Evolutionary conservation across 2,113 vertebrate genomes (phyloP).

Genomic region (Ophiodon elongatus): DNA sequence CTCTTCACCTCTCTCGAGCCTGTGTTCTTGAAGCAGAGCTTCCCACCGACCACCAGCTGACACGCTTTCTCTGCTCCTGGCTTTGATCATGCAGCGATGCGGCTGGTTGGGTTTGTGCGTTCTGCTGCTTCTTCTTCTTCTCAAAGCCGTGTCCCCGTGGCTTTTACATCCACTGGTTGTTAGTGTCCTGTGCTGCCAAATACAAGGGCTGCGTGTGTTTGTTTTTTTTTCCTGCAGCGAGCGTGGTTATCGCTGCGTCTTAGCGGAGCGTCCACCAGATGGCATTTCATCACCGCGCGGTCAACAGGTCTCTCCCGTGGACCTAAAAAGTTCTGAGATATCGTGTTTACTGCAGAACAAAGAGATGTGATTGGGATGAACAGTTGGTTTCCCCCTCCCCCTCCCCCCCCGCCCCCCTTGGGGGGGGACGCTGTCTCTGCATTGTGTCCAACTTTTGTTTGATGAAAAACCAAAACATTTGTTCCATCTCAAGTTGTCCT

Average conservation of each 20-base stretch:
- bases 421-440: background rate
- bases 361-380: slow-evolving; percentile 23
- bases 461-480: slow-evolving; percentile 9
- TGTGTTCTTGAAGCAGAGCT: slow-evolving; percentile 39
- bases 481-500: background rate
- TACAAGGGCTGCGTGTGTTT: background rate
- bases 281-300: slow-evolving; percentile 41
- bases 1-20: slow-evolving; percentile 53
- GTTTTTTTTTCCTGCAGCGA: background rate
- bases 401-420: no score
- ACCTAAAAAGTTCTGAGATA: slow-evolving; percentile 10
- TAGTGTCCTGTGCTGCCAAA: slow-evolving; percentile 11
- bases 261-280: slow-evolving; percentile 35
- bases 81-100: slow-evolving; percentile 53
- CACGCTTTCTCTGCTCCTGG: slow-evolving; percentile 36
- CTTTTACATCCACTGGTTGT: slow-evolving; percentile 17
- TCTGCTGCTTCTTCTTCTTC: background rate
- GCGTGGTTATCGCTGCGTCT: background rate
- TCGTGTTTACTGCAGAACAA: slow-evolving; percentile 20
- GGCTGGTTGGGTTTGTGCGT: slow-evolving; percentile 34
- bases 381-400: no score
- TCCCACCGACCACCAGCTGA: slow-evolving; percentile 60
- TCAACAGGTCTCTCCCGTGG: background rate
- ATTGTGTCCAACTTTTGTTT: background rate
- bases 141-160: background rate